Evolutionary conservation across 2,888 invertebrate species (phyloP), one percentile per base, ranked within the genome.

Genomic region (Pheosia gnoma): DNA sequence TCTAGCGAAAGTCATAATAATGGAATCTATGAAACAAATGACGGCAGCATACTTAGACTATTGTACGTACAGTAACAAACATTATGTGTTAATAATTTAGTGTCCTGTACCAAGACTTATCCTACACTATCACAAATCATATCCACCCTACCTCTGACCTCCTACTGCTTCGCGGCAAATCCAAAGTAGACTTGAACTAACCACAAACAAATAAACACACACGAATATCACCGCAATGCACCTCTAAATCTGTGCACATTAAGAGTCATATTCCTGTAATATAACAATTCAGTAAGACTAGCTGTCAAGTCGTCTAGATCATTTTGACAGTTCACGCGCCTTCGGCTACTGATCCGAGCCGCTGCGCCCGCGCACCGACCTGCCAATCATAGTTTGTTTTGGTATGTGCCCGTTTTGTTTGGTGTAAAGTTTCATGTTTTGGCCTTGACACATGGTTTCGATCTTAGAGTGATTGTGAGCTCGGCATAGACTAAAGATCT

Each of bases 281-380:
- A 13, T 55, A 3, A 5, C 2, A 11, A 39, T 5, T 51, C 63
- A 53, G 58, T 56, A 49, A 58, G 71, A 64, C 62, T 61, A 66
- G 67, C 82, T 81, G 85, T 85, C 85, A 84, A 66, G 73, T 78
- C 67, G 68, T 68, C 77, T 71, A 76, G 82, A 83, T 83, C 78
- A 86, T 85, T 88, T 90, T 84, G 90, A 90, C 90, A 88, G 86
- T 87, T 87, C 86, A 85, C 88, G 88, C 89, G 87, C 86, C 79
- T 59, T 65, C 78, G 72, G 89, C 90, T 89, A 89, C 89, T 77
- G 86, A 80, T 70, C 65, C 67, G 63, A 60, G 64, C 62, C 67
- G 59, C 56, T 64, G 60, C 55, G 66, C 65, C 62, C 62, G 71
- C 68, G 71, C 68, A 62, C 60, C 70, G 70, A 70, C 71, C 80